Evolutionary conservation across 2,797 vertebrate genomes (phyloP), one percentile per base, ranked within the genome.

Genomic region (Danio jaintianensis): DNA sequence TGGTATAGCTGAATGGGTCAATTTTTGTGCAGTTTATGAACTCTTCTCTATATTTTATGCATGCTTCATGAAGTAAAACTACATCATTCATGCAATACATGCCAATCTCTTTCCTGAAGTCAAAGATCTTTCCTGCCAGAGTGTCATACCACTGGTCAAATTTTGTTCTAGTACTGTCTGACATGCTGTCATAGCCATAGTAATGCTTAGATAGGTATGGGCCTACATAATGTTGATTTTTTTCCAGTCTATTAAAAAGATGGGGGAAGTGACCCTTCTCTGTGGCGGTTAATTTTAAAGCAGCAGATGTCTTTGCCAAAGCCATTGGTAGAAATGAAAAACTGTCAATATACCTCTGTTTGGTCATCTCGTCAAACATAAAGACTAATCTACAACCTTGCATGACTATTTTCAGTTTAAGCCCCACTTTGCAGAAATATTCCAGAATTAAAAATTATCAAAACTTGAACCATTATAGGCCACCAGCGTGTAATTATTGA

Each of bases 11-110:
- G 4, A 74, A 61, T 1, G 9, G 42, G 11, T 74, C 55, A 15
- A 59, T n/a, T 8, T 59, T 16, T 0, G 55, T 58, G 5, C 40
- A 48, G 5, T 12, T 1, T 5, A 74, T 22, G 7, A 29, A 74
- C 3, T 61, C 55, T 4, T 61, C 40, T 4, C 53, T 11, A 9
- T 59, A 74, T 45, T 74, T 79, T 29, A 79, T 38, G 11, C 77
- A 79, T 16, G 52, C 53, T 0, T 70, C 43, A 9, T 55, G 22
- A 2, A 73, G n/a, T n/a, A 72, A 42, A 8, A 73, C n/a, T 0
- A 40, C 70, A 22, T 73, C n/a, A 43, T 74, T 74, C 55, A 45
- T 67, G 10, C 64, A 45, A 5, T 66, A 66, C 10, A 43, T 0
- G 0, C 40, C 42, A 6, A 66, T 43, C 43, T 48, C 64, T 8